Base-by-base conservation (phyloP, 37 sponge, comb jelly and placozoan species). In the Beroe forskalii region DNA sequence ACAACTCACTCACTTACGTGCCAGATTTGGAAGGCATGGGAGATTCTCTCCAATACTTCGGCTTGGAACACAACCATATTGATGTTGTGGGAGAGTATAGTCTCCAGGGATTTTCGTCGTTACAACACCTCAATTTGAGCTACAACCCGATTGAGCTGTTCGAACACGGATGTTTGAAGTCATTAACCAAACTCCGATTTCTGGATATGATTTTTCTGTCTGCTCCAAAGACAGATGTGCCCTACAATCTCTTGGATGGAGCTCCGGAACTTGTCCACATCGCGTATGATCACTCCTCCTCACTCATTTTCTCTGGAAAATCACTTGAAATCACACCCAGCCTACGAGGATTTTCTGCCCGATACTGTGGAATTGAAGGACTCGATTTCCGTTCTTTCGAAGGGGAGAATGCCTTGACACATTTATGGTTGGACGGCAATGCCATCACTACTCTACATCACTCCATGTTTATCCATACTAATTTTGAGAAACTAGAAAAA, bases 51-150 rank as follows among this genome's bases (percentile, higher is more conserved):
- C 40, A 44, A 43, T 80, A 80, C 28, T 37, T 80, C 1, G 86
- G 86, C 8, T 31, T 80, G 12, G 86, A 80, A 80, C 44, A 80
- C 40, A 80, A 80, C 28, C 12, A 4, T 0, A 80, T 80, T 80
- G 37, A 35, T 23, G 22, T 37, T 28, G 28, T 80, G 1, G 31
- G 31, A n/a, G 42, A 80, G 28, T 80, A 80, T 24, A 44, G 55
- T n/a, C 31, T 80, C 3, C 30, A 80, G 30, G 0, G n/a, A 3
- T 4, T 44, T 0, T 1, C 55, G 3, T 41, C 30, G 1, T 42
- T 80, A 25, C 0, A n/a, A n/a, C 86, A 80, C 27, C 28, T 80
- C 28, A 80, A 80, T 44, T n/a, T 80, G 8, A 80, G 86, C 30
- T 41, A 44, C 30, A 80, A 80, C 42, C 86, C 86, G 2, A 44